A percentile compares a stretch with the other conserved stretches of the same genome.
Conservation (phyloP, 2,888 invertebrate genomes). For the Pseudolycoriella hygida region DNA sequence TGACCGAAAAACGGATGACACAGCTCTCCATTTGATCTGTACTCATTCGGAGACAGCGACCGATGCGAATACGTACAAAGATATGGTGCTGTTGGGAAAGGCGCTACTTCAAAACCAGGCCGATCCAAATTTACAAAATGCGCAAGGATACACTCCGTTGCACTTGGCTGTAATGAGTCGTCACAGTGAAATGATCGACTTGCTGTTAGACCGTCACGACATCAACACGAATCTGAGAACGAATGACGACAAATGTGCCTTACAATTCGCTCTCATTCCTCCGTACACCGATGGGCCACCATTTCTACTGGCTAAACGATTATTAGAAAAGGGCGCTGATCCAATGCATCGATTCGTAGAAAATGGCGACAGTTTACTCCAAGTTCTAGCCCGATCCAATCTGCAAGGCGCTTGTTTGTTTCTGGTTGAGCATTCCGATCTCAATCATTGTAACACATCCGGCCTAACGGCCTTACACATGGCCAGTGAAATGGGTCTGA, state of each 20-base stretch:
- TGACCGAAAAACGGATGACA: conserved; percentile 44
- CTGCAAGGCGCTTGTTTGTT: conserved; percentile 59
- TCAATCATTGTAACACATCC: conserved; percentile 56
- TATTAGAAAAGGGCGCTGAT: conserved; percentile 51
- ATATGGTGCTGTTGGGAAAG: conserved; percentile 54
- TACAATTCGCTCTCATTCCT: conserved; percentile 53
- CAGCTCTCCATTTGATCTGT: conserved; percentile 68
- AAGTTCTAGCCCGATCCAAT: conserved; percentile 47
- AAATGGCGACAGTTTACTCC: conserved; percentile 58
- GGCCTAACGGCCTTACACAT: conserved; percentile 67
- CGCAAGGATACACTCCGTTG: conserved; percentile 64
- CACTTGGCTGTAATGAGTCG: conserved; percentile 66
- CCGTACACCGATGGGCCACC: conserved; percentile 31
- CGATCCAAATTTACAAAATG: conserved; percentile 68
- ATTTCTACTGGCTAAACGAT: conserved; percentile 34
- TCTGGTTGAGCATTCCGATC: conserved; percentile 47
- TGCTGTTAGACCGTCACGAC: conserved; percentile 48
- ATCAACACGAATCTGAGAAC: conserved; percentile 54
- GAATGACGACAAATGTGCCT: conserved; percentile 57
- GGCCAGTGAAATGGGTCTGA: conserved; percentile 53
- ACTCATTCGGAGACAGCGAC: conserved; percentile 39
- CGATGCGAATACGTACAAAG: conserved; percentile 35
- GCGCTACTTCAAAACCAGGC: conserved; percentile 55
- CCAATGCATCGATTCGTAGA: conserved; percentile 52
- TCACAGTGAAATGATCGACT: conserved; percentile 56